These are phyloP conservation scores for Heterotilapia buettikoferi DNA, from an alignment of 2,113 vertebrate species.

Conservation along the genomic window DNA sequence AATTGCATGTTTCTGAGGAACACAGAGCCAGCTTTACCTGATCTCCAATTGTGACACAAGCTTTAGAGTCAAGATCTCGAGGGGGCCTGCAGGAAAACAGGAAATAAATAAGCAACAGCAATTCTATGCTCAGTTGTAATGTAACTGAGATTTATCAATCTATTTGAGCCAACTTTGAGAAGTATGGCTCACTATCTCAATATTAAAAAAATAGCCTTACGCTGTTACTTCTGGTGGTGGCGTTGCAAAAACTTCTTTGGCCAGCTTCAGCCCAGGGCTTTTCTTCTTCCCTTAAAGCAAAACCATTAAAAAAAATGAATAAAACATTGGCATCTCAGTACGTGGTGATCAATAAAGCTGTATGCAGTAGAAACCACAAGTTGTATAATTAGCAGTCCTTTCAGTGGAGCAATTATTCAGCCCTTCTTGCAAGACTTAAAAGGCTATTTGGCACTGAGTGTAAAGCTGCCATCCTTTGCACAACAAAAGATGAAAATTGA, in stretches of 20 bases:
- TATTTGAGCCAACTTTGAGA: not conserved
- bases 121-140: not conserved
- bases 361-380: not conserved
- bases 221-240: slow-evolving; percentile 83
- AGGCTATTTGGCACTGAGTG: not conserved
- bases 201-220: slow-evolving; percentile 73
- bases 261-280: slow-evolving; percentile 88
- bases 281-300: slow-evolving; percentile 74
- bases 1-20: not conserved
- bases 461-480: not conserved
- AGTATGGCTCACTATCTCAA: not conserved
- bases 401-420: not conserved
- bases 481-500: not conserved
- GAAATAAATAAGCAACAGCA: not conserved
- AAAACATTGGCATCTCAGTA: not conserved
- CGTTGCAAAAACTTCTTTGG: slow-evolving; percentile 87
- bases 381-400: not conserved
- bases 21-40: slow-evolving; percentile 71
- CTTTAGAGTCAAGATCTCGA: slow-evolving; percentile 94
- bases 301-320: not conserved
- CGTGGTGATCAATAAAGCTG: not conserved
- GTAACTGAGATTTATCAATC: not conserved
- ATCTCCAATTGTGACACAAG: slow-evolving; percentile 91
- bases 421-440: not conserved
- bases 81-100: slow-evolving; percentile 78